Conservation (phyloP, 2,797 vertebrate species). For the Vultur gryphus region DNA sequence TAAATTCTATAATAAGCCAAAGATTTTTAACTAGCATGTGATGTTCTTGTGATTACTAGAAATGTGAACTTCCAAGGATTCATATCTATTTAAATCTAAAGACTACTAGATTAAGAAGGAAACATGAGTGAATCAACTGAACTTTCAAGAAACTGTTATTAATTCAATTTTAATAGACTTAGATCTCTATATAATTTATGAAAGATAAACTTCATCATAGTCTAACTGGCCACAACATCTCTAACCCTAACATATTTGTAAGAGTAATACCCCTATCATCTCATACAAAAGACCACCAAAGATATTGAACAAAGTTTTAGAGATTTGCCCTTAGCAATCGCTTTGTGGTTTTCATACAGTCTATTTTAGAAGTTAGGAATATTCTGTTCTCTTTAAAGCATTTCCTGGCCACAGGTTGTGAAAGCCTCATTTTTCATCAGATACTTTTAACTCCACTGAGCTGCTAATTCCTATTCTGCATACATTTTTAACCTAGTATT, state of each 20-base stretch:
- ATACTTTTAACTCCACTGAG: neutral
- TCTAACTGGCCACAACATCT: neutral
- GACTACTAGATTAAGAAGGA: neutral
- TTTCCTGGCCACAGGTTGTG: neutral
- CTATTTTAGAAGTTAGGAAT: neutral
- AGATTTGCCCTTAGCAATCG: neutral
- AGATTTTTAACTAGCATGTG: slow-evolving; percentile 4
- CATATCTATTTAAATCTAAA: slow-evolving; percentile 1
- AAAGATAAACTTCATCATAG: neutral
- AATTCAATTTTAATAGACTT: neutral
- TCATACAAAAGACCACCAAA: neutral
- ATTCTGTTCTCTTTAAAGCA: neutral
- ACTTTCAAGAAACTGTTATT: neutral
- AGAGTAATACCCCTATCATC: neutral
- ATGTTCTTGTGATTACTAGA: slow-evolving; percentile 24
- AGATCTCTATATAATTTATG: neutral
- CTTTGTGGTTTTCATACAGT: neutral
- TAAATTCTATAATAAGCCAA: slow-evolving; percentile 1
- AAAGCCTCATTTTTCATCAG: neutral
- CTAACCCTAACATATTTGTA: neutral
- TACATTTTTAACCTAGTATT: neutral
- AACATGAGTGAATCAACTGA: neutral
- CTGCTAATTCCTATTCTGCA: neutral
- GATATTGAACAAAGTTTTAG: neutral
- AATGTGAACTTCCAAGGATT: slow-evolving; percentile 1